phyloP scores from a whole-genome alignment of 2,888 invertebrate genomes.

The Ecliptopera silaceata region DNA sequence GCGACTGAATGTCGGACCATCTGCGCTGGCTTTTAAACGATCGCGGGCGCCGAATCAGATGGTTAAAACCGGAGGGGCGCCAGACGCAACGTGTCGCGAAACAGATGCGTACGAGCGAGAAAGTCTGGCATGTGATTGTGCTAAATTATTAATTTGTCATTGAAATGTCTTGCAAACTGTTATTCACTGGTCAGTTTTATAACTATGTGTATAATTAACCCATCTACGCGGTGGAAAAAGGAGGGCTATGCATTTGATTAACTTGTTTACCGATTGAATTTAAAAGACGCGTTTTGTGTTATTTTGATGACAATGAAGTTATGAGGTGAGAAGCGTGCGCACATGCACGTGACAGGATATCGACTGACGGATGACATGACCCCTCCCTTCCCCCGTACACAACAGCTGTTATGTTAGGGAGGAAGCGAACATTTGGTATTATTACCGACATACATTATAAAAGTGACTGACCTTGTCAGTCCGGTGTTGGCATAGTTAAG shows the following conservation, averaged over 20 bases:
- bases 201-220: not conserved
- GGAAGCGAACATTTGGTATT: not conserved
- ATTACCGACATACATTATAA: no score
- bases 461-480: no score
- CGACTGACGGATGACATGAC: not conserved
- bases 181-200: not conserved
- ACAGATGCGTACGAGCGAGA: not conserved
- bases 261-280: not conserved
- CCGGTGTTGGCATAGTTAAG: no score
- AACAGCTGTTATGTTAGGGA: not conserved
- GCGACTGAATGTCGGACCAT: not conserved
- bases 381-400: not conserved
- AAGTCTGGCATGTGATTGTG: conserved; percentile 5
- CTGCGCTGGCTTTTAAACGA: conserved; percentile 4
- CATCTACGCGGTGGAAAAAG: no score
- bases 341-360: not conserved
- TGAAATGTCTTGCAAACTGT: not conserved
- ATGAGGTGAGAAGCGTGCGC: conserved; percentile 1
- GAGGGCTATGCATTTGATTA: not conserved
- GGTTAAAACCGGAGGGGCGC: not conserved
- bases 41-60: not conserved
- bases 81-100: conserved; percentile 1
- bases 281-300: not conserved
- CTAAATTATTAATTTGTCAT: not conserved
- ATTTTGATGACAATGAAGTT: not conserved